Evolutionary conservation across 92 coral and sea anemone species (phyloP), one percentile per base, ranked within the genome.

Genomic region (Pocillopora meandrina): DNA sequence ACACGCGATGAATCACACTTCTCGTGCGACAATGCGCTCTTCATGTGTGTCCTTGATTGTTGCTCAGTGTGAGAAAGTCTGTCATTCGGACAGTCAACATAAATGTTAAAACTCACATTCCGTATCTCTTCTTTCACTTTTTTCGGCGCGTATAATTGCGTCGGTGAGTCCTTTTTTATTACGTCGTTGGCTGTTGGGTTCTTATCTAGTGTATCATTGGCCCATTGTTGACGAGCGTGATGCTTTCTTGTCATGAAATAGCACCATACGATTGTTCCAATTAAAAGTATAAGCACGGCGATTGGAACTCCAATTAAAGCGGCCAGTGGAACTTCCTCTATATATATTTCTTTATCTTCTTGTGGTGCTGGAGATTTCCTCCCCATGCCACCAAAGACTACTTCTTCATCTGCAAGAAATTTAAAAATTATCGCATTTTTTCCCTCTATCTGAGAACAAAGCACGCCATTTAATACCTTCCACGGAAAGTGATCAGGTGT

Each of bases 191-290:
- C 13, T 64, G 65, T 33, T 58, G 62, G 10, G 16, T 18, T 11
- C 4, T 49, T 83, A 31, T 72, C 55, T 26, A 12, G 31, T 26
- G 31, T 13, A 82, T 8, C 17, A 61, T 33, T 58, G 52, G 52
- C 52, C 57, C 73, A 21, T 12, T 58, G 56, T 70, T 49, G 72
- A 13, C 63, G 76, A 15, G 79, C 56, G 15, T 88, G 90, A 55
- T 85, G 94, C 36, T 72, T 87, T 15, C 84, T 78, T 10, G 90
- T 92, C 78, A 92, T 89, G 15, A 88, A 80, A 65, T 89, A 92
- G 57, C 98, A 94, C 98, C 98, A 94, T 63, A 96, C 89, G 5
- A 96, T 91, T 16, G 97, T 85, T 16, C 86, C 95, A 3, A 90
- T 92, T 33, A 94, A 72, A 20, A 94, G 77, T 16, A 87, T 86